phyloP scores from a whole-genome alignment of 2,797 vertebrate genomes.

The Mormyrops attenuatus region DNA sequence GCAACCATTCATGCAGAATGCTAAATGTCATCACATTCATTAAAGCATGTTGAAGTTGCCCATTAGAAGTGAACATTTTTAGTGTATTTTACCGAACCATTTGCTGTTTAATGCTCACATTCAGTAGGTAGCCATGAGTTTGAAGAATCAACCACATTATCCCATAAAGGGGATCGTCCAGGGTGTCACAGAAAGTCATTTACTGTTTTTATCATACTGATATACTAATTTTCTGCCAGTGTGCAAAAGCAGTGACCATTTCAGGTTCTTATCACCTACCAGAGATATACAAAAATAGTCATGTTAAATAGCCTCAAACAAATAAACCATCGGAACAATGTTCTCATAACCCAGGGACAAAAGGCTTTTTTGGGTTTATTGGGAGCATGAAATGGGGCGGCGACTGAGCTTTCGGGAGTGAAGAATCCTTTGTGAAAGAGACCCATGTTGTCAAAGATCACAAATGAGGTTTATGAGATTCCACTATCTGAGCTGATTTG shows the following conservation, averaged over 20 bases:
- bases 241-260: slow-evolving; percentile 1
- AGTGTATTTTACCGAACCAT: background rate
- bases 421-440: background rate
- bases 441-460: background rate
- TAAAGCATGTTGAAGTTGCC: background rate
- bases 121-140: background rate
- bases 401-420: background rate
- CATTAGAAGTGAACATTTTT: background rate
- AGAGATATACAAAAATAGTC: slow-evolving; percentile 13
- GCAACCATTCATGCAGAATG: background rate
- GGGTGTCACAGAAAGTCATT: background rate
- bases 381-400: background rate
- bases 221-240: background rate
- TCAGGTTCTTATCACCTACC: background rate
- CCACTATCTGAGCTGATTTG: background rate
- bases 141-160: background rate
- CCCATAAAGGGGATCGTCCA: background rate
- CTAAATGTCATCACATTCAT: background rate
- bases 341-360: background rate
- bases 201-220: background rate
- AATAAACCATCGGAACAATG: background rate
- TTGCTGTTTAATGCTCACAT: background rate
- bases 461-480: background rate
- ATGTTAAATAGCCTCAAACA: background rate
- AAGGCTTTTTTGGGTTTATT: background rate